Percentiles rank a stretch among this genome's conserved stretches.
Conservation (phyloP, 2,797 vertebrate genomes). For the Galago senegalensis region DNA sequence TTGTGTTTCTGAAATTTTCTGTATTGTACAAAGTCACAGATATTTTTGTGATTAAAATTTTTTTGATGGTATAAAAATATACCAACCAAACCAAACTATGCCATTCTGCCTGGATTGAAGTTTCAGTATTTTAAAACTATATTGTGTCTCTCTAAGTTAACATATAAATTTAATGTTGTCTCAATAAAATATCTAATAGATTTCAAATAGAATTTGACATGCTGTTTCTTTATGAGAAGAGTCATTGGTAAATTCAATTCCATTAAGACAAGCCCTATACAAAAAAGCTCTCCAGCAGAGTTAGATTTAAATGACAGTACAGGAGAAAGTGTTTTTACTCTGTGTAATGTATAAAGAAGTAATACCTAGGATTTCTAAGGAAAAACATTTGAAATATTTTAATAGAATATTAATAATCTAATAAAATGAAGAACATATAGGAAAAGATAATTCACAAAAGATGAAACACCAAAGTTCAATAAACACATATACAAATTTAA, state of each 20-base stretch:
- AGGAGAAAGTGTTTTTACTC: slow-evolving; percentile 37
- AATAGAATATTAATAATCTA: slow-evolving; percentile 10
- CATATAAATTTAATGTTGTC: slow-evolving; percentile 44
- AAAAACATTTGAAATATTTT: slow-evolving; percentile 59
- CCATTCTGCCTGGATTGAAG: slow-evolving; percentile 45
- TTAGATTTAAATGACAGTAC: slow-evolving; percentile 54
- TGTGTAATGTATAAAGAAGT: neutral
- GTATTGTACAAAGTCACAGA: slow-evolving; percentile 98
- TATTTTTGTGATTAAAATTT: slow-evolving; percentile 93
- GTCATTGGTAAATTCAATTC: slow-evolving; percentile 66
- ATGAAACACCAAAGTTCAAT: slow-evolving; percentile 1
- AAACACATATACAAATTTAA: neutral
- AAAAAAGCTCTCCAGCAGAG: slow-evolving; percentile 42
- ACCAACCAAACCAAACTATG: slow-evolving; percentile 35
- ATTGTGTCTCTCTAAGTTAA: slow-evolving; percentile 51
- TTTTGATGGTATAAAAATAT: slow-evolving; percentile 37
- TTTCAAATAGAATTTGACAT: slow-evolving; percentile 57
- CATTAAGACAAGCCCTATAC: slow-evolving; percentile 65
- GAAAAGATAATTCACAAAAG: slow-evolving; percentile 35
- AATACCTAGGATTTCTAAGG: slow-evolving; percentile 49
- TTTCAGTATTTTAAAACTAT: slow-evolving; percentile 16
- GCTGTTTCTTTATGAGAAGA: slow-evolving; percentile 49
- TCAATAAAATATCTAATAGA: slow-evolving; percentile 39
- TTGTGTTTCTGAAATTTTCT: slow-evolving; percentile 94
- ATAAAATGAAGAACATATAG: slow-evolving; percentile 48